phyloP scores from a whole-genome alignment of 2,888 invertebrate species.

The Chaetogeoica ovagalla region DNA sequence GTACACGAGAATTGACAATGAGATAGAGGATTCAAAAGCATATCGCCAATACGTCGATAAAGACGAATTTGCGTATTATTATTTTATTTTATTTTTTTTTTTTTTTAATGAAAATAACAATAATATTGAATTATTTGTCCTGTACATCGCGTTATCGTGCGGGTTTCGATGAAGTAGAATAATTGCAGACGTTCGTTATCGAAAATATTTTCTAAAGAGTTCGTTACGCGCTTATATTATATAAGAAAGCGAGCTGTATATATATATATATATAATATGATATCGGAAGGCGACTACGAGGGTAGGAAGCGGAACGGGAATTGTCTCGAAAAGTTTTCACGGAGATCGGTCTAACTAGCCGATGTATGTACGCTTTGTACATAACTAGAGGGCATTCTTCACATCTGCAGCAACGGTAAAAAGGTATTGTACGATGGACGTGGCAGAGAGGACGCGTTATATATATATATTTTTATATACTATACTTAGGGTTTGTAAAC shows the following conservation, averaged over 20 bases:
- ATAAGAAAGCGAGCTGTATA: no score
- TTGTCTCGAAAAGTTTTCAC: slow-evolving; percentile 26
- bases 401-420: background rate
- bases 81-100: no score
- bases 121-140: background rate
- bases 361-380: background rate
- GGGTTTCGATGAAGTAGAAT: slow-evolving; percentile 6
- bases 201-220: slow-evolving; percentile 23
- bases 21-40: no score
- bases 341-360: slow-evolving; percentile 29
- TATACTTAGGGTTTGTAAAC: slow-evolving; percentile 5
- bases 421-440: no score
- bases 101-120: background rate
- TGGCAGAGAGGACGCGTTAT: no score
- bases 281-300: background rate
- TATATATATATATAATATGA: no score
- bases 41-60: no score
- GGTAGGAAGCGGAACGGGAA: background rate
- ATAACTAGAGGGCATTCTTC: slow-evolving; percentile 30
- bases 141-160: background rate
- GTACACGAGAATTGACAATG: no score
- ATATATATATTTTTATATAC: no score
- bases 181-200: slow-evolving; percentile 30
- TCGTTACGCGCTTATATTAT: slow-evolving; percentile 5
- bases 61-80: no score